Base-by-base conservation (phyloP, 2,113 vertebrate species). In the Poicephalus meyeri region DNA sequence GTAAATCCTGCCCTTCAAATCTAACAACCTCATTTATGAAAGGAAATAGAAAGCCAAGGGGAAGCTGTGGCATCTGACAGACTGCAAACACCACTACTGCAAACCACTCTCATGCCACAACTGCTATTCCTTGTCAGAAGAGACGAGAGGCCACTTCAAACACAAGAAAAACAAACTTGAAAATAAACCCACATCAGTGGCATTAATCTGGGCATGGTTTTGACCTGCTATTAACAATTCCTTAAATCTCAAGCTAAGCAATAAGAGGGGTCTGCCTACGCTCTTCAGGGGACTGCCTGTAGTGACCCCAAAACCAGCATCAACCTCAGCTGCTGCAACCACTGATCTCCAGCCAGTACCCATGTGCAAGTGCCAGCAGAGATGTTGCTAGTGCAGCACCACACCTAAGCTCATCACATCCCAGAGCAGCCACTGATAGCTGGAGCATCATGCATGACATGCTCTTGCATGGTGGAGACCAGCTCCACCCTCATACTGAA, bases 101-200 rank as follows among this genome's bases (percentile, higher is more conserved):
- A 58, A 91, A 83, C 88, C 76, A 1, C 72, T 35, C 52, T 13
- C 44, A 16, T 55, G 76, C 93, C 83, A 29, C 46, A 56, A 46
- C 41, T 25, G 64, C 92, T 60, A 14, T 66, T 94, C 78, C 81
- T 41, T 89, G 65, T 80, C 87, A 71, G 8, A 66, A 68, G 39
- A 37, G 74, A 88, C 10, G 88, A 95, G 88, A 85, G 71, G 86
- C 86, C 90, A 69, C 86, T 88, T 84, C 74, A 96, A 78, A 92
- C 84, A 21, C 50, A 21, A 80, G 88, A 55, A 86, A 96, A 95
- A 80, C 88, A 96, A 95, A 94, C 66, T 70, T 26, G 23, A 41
- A 85, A 37, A 80, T 4, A 72, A 88, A 91, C 50, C 65, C 95
- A 29, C 85, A 25, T 0, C 93, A 74, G 70, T 2, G 78, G 46